Conservation (phyloP, 2,113 vertebrate species). For the Tympanuchus pallidicinctus region DNA sequence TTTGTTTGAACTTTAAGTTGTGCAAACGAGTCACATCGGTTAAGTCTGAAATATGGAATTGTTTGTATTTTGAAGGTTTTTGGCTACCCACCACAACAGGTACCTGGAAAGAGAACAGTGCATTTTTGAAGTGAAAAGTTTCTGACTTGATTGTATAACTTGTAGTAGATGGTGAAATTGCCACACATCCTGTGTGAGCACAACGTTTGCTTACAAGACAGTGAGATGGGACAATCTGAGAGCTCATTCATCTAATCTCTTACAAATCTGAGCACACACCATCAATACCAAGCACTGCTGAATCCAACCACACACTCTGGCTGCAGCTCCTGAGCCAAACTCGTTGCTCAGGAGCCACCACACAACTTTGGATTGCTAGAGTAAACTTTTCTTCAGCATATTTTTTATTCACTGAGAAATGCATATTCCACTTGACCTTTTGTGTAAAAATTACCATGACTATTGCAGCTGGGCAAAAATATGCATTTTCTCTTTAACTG, state of each 20-base stretch:
- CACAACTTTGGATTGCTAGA: background rate
- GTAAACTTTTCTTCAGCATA: background rate
- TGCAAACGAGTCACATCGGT: slow-evolving; percentile 63
- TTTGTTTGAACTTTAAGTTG: slow-evolving; percentile 58
- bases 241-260: slow-evolving; percentile 14
- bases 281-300: background rate
- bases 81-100: slow-evolving; percentile 12
- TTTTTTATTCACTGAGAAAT: background rate
- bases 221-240: slow-evolving; percentile 30
- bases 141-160: slow-evolving; percentile 48
- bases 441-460: background rate
- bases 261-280: background rate
- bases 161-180: slow-evolving; percentile 1
- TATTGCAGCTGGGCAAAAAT: background rate
- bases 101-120: background rate
- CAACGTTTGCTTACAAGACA: slow-evolving; percentile 17
- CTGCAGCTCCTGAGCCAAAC: background rate
- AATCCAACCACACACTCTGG: background rate
- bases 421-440: background rate
- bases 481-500: background rate
- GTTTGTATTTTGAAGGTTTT: slow-evolving; percentile 64
- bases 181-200: background rate
- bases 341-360: background rate
- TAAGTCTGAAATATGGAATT: slow-evolving; percentile 48
- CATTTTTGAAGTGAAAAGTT: slow-evolving; percentile 36